Evolutionary conservation across 2,113 vertebrate genomes (phyloP).

Genomic region (Erinaceus europaeus): DNA sequence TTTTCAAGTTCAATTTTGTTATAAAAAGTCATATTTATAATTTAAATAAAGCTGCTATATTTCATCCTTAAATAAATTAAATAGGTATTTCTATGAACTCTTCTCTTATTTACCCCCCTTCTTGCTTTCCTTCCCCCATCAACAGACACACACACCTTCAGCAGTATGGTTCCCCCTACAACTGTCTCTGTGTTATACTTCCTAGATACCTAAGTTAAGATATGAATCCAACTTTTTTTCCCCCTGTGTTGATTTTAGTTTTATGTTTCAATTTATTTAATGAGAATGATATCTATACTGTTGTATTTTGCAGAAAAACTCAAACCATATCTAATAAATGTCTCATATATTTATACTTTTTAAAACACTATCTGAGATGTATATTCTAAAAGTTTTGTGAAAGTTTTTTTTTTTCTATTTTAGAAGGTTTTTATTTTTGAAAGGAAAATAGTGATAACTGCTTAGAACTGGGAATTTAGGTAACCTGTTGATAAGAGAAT

Average conservation of each 20-base stretch:
- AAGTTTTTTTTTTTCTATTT: background rate
- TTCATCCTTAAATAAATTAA: conserved; percentile 23
- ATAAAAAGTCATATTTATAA: conserved; percentile 24
- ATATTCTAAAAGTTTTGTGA: background rate
- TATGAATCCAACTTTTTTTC: conserved; percentile 35
- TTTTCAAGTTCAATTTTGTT: conserved; percentile 37
- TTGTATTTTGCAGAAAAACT: background rate
- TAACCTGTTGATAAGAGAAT: background rate
- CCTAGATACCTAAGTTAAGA: background rate
- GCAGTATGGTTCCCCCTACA: background rate
- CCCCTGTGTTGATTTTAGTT: conserved; percentile 30
- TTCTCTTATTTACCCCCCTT: background rate
- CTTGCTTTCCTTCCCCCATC: background rate
- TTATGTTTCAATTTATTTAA: conserved; percentile 35
- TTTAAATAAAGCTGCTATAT: conserved; percentile 22
- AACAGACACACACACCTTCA: background rate
- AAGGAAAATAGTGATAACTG: background rate
- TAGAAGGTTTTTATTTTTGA: conserved; percentile 22
- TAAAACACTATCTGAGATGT: background rate
- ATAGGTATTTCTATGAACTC: background rate
- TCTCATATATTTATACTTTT: background rate
- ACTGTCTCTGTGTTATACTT: background rate
- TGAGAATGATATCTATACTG: background rate
- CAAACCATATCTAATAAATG: background rate
- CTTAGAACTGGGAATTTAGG: conserved; percentile 20